Conservation (phyloP, 1,140 invertebrate species). For the Aphelinus certus region DNA sequence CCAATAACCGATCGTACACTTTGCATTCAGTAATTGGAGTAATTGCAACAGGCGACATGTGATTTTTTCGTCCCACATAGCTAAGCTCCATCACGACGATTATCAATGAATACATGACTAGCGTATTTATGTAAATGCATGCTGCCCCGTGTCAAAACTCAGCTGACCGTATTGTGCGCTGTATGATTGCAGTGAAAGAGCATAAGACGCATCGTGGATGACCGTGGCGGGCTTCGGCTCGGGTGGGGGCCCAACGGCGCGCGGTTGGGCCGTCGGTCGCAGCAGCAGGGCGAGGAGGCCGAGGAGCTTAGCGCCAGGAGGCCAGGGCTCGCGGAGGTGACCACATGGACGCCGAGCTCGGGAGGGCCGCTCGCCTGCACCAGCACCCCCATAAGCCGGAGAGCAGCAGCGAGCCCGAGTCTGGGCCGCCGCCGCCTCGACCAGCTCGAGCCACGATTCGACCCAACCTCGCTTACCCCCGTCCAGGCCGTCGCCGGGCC, state of each 20-base stretch:
- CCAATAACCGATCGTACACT: no score
- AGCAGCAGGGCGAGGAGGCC: background rate
- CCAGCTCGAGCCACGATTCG: background rate
- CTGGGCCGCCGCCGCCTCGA: background rate
- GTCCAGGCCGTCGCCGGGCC: constrained; percentile 1
- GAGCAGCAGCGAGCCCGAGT: background rate
- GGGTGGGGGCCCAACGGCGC: constrained; percentile 1
- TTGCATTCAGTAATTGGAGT: no score
- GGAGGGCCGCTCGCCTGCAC: constrained; percentile 4
- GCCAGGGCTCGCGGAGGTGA: constrained; percentile 24
- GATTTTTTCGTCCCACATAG: no score
- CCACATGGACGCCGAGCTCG: constrained; percentile 39
- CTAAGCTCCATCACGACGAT: no score
- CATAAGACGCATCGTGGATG: constrained; percentile 30
- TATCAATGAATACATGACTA: no score
- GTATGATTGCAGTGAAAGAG: constrained; percentile 9
- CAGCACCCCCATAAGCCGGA: background rate
- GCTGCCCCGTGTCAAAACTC: no score
- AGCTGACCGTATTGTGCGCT: no score
- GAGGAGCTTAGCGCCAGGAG: background rate
- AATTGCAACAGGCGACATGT: no score
- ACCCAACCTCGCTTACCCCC: background rate
- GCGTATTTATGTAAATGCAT: no score
- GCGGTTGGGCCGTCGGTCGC: background rate
- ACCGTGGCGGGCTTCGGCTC: constrained; percentile 17